phyloP scores from a whole-genome alignment of 2,888 invertebrate genomes.

The Sclerodermus sp. region DNA sequence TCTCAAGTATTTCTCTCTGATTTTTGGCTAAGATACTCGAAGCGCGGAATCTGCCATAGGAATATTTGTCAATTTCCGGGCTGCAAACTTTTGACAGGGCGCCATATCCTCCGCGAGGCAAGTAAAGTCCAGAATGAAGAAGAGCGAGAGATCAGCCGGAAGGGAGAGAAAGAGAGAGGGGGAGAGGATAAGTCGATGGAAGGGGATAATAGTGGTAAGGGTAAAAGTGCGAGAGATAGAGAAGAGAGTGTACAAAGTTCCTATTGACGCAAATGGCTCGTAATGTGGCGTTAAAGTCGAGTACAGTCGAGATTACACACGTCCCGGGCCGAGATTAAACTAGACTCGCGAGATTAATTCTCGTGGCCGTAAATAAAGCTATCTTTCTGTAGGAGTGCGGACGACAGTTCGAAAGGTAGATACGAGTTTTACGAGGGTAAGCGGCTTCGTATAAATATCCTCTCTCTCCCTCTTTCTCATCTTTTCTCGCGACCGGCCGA shows the following conservation, averaged over 20 bases:
- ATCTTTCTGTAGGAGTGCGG: neutral
- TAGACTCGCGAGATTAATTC: conserved; percentile 25
- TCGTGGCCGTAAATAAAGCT: conserved; percentile 2
- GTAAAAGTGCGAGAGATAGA: neutral
- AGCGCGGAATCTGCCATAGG: neutral
- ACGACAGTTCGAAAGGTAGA: conserved; percentile 12
- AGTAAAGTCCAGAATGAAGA: neutral
- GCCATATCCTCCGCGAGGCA: neutral
- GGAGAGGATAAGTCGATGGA: neutral
- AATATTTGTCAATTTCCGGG: too few relatives aligned
- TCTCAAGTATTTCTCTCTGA: too few relatives aligned
- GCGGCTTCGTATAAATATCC: too few relatives aligned
- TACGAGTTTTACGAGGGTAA: conserved; percentile 15
- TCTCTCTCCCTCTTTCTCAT: too few relatives aligned
- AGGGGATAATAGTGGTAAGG: neutral
- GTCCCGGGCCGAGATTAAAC: conserved; percentile 10
- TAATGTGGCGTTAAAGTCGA: neutral
- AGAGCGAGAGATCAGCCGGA: neutral
- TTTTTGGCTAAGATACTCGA: too few relatives aligned
- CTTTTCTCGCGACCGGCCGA: too few relatives aligned
- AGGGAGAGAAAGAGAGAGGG: neutral
- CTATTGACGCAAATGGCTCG: conserved; percentile 1
- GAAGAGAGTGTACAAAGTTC: neutral
- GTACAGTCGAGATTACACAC: neutral
- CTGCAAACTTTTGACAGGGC: neutral